phyloP scores from a whole-genome alignment of 2,888 invertebrate species.

The Cistogaster globosa region DNA sequence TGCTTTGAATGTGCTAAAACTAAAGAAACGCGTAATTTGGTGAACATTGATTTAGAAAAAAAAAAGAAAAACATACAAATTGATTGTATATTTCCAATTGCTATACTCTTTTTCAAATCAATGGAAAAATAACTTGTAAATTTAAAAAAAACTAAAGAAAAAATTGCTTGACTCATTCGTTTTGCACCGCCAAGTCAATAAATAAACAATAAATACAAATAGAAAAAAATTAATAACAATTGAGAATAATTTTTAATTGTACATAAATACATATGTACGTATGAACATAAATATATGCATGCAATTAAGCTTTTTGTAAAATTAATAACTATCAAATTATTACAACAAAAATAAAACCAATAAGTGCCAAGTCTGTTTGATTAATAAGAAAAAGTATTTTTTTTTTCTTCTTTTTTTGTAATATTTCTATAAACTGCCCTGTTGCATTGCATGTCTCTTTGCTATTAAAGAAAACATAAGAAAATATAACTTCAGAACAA shows the following conservation, averaged over 20 bases:
- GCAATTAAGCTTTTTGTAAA: not conserved
- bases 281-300: not conserved
- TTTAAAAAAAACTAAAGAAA: not conserved
- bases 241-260: constrained; percentile 25
- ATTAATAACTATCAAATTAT: not conserved
- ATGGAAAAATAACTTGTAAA: constrained; percentile 10
- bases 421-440: constrained; percentile 5
- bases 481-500: constrained; percentile 31
- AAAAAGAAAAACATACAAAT: constrained; percentile 31
- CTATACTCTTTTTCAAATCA: not conserved
- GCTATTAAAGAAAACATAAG: not conserved
- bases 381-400: constrained; percentile 2
- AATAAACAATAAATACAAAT: constrained; percentile 34
- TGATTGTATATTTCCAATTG: not conserved
- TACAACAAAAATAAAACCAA: constrained; percentile 10
- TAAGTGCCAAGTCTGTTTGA: constrained; percentile 32
- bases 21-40: constrained; percentile 43
- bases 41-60: constrained; percentile 30
- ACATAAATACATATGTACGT: not conserved
- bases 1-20: constrained; percentile 38
- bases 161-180: not conserved
- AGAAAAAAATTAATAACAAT: constrained; percentile 24
- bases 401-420: not conserved
- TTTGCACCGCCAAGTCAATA: not conserved
- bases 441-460: constrained; percentile 4